These are phyloP conservation scores for Andricus grossulariae DNA, from an alignment of 1,140 invertebrate genomes.

Conservation along the genomic window DNA sequence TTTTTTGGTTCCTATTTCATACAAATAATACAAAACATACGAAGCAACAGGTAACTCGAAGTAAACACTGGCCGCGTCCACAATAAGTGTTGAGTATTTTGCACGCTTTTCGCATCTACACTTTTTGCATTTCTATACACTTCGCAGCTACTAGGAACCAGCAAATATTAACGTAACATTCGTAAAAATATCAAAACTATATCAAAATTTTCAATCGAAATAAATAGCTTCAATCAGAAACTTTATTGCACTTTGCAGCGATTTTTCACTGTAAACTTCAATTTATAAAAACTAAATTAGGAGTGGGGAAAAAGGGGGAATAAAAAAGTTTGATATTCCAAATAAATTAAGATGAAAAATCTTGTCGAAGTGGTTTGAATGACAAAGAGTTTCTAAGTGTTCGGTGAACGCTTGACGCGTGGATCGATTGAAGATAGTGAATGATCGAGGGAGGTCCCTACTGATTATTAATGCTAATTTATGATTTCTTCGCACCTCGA, in stretches of 20 bases:
- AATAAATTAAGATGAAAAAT: background rate
- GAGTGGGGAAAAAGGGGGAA: conserved; percentile 12
- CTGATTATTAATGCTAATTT: conserved; percentile 68
- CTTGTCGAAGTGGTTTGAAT: background rate
- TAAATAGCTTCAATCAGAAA: conserved; percentile 15
- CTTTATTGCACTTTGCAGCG: conserved; percentile 22
- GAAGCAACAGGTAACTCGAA: conserved; percentile 30
- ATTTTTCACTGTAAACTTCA: background rate
- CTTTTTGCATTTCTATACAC: background rate
- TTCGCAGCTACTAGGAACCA: background rate
- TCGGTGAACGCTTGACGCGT: conserved; percentile 40
- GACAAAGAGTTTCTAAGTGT: background rate
- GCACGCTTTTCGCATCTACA: background rate
- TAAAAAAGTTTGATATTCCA: background rate
- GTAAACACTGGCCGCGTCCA: conserved; percentile 27
- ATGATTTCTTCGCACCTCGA: conserved; percentile 60
- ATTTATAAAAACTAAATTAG: background rate
- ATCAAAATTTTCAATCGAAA: background rate
- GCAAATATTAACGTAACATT: conserved; percentile 18
- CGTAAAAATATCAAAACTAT: conserved; percentile 6
- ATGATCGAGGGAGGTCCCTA: conserved; percentile 38
- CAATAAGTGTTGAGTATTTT: conserved; percentile 28
- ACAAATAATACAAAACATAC: conserved; percentile 15
- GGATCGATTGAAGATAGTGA: conserved; percentile 58
- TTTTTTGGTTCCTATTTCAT: background rate